Percentiles rank a stretch among this genome's conserved stretches.
Evolutionary conservation across 2,113 vertebrate species (phyloP).

Genomic region (Saccopteryx bilineata): DNA sequence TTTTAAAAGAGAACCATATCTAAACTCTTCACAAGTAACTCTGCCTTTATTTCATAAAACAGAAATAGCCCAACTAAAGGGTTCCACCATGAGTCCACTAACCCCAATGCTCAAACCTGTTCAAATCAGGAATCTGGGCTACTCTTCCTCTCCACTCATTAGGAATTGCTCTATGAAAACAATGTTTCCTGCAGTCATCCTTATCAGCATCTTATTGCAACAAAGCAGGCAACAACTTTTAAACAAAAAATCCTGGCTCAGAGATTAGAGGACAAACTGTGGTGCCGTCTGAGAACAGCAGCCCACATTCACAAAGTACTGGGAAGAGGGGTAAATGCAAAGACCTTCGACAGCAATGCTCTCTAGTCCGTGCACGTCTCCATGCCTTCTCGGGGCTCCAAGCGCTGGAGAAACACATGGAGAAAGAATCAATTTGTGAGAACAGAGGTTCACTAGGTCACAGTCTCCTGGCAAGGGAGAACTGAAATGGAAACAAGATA

Average conservation of each 20-base stretch:
- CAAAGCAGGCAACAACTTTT: neutral
- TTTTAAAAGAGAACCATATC: neutral
- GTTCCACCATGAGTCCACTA: neutral
- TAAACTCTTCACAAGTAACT: neutral
- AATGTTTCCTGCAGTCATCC: neutral
- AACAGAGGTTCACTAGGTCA: neutral
- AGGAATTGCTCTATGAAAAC: neutral
- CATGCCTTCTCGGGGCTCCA: neutral
- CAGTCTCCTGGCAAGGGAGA: neutral
- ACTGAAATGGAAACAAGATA: neutral
- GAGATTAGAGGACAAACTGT: neutral
- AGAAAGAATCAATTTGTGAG: neutral
- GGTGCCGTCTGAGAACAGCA: neutral
- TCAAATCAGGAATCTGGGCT: neutral
- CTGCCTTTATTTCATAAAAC: neutral
- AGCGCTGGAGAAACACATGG: neutral
- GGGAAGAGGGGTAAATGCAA: neutral
- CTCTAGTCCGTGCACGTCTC: neutral
- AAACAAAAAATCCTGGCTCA: neutral
- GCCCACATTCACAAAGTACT: neutral
- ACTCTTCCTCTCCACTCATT: neutral
- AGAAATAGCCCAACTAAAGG: neutral
- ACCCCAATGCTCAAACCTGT: neutral
- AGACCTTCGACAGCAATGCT: fast-evolving
- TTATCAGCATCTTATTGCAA: neutral